Percentiles rank a stretch among this genome's conserved stretches.
Conservation (phyloP, 2,113 vertebrate genomes). For the Galemys pyrenaicus region DNA sequence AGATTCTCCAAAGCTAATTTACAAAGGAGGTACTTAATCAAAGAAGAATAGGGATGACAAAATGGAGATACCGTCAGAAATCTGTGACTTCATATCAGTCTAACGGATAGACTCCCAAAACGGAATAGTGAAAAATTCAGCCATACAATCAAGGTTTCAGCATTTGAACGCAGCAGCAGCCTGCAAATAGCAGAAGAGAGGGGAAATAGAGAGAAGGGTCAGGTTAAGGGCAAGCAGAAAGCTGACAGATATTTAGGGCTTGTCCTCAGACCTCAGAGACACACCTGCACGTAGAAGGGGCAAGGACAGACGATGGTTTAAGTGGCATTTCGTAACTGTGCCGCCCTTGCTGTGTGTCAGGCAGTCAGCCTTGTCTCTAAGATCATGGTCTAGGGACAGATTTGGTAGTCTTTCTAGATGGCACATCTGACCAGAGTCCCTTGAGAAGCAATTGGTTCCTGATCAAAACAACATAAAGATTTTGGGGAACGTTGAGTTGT, state of each 20-base stretch:
- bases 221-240: neutral
- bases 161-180: neutral
- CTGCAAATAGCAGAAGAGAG: neutral
- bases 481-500: neutral
- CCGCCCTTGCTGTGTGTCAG: neutral
- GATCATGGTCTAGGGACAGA: neutral
- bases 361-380: neutral
- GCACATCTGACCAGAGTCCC: neutral
- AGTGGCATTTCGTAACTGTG: neutral
- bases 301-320: neutral
- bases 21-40: neutral
- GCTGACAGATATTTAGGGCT: neutral
- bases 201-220: neutral
- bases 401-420: neutral
- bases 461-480: neutral
- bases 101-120: neutral
- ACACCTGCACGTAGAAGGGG: neutral
- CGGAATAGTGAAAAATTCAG: neutral
- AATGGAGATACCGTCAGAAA: neutral
- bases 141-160: neutral
- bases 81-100: neutral
- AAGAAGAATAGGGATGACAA: neutral
- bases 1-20: constrained; percentile 31
- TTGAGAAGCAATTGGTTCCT: neutral
- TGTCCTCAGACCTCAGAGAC: neutral